These are phyloP conservation scores for Colaptes auratus DNA, from an alignment of 2,113 vertebrate species.

Conservation along the genomic window DNA sequence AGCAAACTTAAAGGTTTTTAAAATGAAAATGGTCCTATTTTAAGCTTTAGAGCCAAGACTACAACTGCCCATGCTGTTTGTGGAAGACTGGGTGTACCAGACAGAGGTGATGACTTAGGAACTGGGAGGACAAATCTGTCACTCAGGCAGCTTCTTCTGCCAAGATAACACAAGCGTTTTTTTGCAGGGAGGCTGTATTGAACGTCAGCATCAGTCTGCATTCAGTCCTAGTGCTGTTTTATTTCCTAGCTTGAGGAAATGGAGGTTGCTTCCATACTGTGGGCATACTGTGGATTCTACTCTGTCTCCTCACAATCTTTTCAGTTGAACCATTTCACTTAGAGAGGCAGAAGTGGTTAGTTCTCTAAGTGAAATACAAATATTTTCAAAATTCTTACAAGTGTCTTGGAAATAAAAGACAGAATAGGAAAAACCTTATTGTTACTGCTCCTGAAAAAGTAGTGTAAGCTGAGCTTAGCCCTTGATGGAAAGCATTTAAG, in stretches of 20 bases:
- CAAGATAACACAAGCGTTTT: neutral
- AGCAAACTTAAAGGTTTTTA: neutral
- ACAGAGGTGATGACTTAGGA: neutral
- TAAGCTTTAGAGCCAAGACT: neutral
- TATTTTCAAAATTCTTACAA: neutral
- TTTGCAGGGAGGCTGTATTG: neutral
- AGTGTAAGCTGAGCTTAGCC: neutral
- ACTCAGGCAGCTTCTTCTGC: neutral
- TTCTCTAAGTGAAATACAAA: neutral
- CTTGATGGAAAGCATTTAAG: conserved; percentile 12
- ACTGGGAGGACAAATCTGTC: neutral
- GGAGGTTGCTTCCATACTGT: neutral
- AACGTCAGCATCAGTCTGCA: neutral
- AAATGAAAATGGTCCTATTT: conserved; percentile 1
- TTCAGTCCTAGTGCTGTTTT: neutral
- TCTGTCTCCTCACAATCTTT: neutral
- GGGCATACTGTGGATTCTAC: neutral
- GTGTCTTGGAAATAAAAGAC: neutral
- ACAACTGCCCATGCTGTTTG: neutral
- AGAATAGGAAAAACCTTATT: neutral
- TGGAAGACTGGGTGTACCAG: neutral
- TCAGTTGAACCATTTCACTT: neutral
- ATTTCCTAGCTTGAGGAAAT: neutral
- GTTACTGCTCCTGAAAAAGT: neutral
- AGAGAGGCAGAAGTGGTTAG: neutral